Base-by-base conservation (phyloP, 2,888 invertebrate genomes). In the Hemistola chrysoprasaria region DNA sequence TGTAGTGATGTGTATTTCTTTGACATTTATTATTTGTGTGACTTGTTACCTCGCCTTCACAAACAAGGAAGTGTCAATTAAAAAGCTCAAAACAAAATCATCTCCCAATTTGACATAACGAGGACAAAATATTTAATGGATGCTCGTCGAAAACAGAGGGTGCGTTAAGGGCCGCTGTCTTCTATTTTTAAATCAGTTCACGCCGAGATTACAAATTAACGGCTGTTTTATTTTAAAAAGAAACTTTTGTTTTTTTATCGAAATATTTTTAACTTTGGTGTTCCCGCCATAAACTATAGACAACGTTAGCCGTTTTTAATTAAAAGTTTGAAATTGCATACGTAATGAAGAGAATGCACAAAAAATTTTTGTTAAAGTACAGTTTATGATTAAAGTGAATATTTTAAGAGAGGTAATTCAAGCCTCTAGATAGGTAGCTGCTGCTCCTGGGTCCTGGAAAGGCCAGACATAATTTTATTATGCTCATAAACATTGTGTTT, bases 321-420 rank as follows among this genome's bases (percentile, higher is more conserved):
- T 52, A 54, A 53, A 57, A 53, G 44, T 57, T 57, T 47, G 9
- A 43, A 52, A 41, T 45, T 40, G 33, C 40, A 24, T 29, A 32
- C 41, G 28, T 40, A 42, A 46, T 48, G 38, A 47, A 34, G 40
- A 27, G 36, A 40, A 51, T 9, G 35, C 42, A n/a, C 40, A 47
- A 40, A 44, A 38, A 50, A 44, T 37, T 48, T 53, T 41, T 42
- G n/a, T n/a, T 43, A 33, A 34, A 2, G 25, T 20, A 9, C 41
- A 46, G 37, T 49, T 53, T 11, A 38, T 52, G 3, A 16, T 31
- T 40, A 36, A 23, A 30, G 42, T 39, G 30, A 9, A 31, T 28
- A 28, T 33, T 33, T 32, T n/a, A n/a, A n/a, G n/a, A n/a, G n/a
- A n/a, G n/a, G n/a, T n/a, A n/a, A n/a, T n/a, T n/a, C n/a, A n/a